Conservation (phyloP, 2,113 vertebrate species). For the Toxostoma redivivum region DNA sequence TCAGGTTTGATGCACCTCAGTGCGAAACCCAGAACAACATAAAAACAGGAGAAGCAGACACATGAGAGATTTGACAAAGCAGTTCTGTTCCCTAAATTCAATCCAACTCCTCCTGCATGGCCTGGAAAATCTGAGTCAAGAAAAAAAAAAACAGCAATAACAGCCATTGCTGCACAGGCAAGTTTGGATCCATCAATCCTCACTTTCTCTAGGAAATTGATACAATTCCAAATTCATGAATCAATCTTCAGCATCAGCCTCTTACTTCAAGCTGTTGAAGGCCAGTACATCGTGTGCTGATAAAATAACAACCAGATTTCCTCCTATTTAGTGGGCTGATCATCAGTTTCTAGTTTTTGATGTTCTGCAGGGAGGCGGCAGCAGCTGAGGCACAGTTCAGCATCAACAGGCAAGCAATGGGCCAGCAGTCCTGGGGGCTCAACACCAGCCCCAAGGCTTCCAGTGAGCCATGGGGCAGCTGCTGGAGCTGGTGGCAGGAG, state of each 20-base stretch:
- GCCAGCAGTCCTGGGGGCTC: background rate
- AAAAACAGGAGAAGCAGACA: background rate
- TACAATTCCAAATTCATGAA: background rate
- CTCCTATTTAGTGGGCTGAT: rapidly evolving
- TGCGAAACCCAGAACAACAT: background rate
- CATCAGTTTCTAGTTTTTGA: background rate
- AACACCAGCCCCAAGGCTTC: background rate
- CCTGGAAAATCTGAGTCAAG: background rate
- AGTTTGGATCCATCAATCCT: background rate
- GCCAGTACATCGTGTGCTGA: background rate
- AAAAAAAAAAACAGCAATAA: background rate
- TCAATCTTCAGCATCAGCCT: background rate
- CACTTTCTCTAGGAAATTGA: background rate
- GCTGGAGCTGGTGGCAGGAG: background rate
- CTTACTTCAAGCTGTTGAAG: background rate
- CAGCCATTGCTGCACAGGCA: background rate
- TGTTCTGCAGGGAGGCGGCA: background rate
- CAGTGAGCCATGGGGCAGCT: rapidly evolving
- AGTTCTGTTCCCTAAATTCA: background rate
- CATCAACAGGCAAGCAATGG: rapidly evolving
- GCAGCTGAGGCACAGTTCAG: background rate
- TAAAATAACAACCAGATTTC: background rate
- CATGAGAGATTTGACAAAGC: background rate
- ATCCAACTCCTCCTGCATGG: rapidly evolving
- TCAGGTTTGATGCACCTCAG: background rate